These are phyloP conservation scores for Tenebrosternarchus preto DNA, from an alignment of 2,113 vertebrate species.

Conservation along the genomic window DNA sequence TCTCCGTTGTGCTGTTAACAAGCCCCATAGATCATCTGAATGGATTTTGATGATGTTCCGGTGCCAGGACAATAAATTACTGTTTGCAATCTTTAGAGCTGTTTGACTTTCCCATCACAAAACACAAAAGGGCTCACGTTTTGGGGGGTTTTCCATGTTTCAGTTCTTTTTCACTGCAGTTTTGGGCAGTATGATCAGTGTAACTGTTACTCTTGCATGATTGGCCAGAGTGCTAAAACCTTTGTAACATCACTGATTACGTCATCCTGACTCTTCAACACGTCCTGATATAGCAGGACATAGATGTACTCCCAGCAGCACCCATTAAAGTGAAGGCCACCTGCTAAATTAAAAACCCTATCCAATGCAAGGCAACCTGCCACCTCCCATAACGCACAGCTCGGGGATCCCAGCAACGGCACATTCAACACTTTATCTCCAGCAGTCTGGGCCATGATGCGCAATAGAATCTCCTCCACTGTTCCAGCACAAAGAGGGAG, in stretches of 20 bases:
- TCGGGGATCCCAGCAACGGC: constrained; percentile 24
- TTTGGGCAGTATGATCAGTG: too few species aligned
- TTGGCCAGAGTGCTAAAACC: too few species aligned
- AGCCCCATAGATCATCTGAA: constrained; percentile 78
- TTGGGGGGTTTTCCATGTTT: not conserved
- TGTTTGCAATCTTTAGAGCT: constrained; percentile 72
- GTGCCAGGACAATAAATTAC: constrained; percentile 77
- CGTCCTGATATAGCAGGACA: constrained; percentile 12
- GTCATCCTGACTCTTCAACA: not conserved
- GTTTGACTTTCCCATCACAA: constrained; percentile 48
- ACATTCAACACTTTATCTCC: constrained; percentile 40
- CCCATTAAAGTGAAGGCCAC: not conserved
- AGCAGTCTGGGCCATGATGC: constrained; percentile 22
- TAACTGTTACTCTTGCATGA: too few species aligned
- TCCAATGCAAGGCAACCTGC: not conserved
- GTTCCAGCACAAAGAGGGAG: constrained; percentile 19
- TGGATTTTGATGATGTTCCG: constrained; percentile 77
- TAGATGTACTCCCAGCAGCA: constrained; percentile 13
- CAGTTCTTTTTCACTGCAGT: too few species aligned
- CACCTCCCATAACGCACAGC: constrained; percentile 42
- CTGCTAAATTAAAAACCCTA: constrained; percentile 20
- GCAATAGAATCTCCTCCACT: constrained; percentile 3
- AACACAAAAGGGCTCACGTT: not conserved
- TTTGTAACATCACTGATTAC: not conserved
- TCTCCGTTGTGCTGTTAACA: constrained; percentile 79